Evolutionary conservation across 2,113 vertebrate species (phyloP), one percentile per base, ranked within the genome.

Genomic region (Empidonax alnorum): DNA sequence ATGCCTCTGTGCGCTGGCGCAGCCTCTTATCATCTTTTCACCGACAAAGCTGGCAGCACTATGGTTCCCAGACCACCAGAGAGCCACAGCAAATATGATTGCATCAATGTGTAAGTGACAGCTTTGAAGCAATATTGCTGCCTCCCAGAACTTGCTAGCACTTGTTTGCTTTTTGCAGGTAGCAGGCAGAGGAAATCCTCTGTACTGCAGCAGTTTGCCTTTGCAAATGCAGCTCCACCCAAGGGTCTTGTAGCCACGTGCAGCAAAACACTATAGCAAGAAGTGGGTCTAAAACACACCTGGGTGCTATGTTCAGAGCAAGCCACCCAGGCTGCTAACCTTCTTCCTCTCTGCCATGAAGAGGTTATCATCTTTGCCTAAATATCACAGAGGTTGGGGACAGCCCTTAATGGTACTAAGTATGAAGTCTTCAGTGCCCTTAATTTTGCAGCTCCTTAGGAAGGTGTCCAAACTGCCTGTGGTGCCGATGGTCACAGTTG

Each of bases 51-150:
- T 99, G 94, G 99, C 99, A 10, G 98, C 99, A 1, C 85, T 99
- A 28, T 99, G 99, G 99, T 99, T 99, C 92, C 99, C 99, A 1
- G 98, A 99, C 49, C 97, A 99, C 80, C 99, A 99, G 95, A 98
- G 99, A 41, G 98, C 99, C 12, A 99, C 98, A 1, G 99, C 99
- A 50, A 99, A 99, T 97, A 99, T 97, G 98, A 97, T 99, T 3
- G 98, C 98, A 82, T 99, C 99, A 3, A 99, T 99, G 99, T 98
- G 99, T 99, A 97, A 99, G 99, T 97, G 44, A 69, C 25, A 84
- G 11, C 46, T 76, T 37, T 33, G 25, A 50, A 41, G 15, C 42
- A 31, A 37, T 31, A 27, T 28, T 66, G 23, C 62, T 22, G 10
- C 14, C 46, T 58, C 21, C 47, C 46, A 77, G 41, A 80, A 53